A percentile compares a stretch with the other conserved stretches of the same genome.
Evolutionary conservation across 2,113 vertebrate genomes (phyloP).

Genomic region (Anas platyrhynchos): DNA sequence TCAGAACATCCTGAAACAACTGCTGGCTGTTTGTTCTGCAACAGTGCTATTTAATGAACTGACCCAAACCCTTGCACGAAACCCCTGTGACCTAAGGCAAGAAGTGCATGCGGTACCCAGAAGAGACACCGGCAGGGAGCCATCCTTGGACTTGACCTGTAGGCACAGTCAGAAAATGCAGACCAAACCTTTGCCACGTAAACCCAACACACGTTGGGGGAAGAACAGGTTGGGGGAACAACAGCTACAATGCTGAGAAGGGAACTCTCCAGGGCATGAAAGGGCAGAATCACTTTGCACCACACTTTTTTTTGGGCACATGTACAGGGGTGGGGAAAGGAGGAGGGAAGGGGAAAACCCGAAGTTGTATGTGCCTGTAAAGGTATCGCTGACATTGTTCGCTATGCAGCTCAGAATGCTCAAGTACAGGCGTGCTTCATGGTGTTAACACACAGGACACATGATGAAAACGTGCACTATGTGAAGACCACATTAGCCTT

Average conservation of each 20-base stretch:
- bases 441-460: background rate
- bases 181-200: background rate
- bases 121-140: background rate
- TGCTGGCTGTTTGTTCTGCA: background rate
- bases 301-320: background rate
- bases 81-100: background rate
- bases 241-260: background rate
- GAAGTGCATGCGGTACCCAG: background rate
- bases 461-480: no score
- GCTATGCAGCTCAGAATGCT: background rate
- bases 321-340: background rate
- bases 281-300: background rate
- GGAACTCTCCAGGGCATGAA: background rate
- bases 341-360: background rate
- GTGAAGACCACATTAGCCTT: background rate
- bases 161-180: rapidly evolving
- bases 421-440: background rate
- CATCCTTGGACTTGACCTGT: background rate
- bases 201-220: no score
- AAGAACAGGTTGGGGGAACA: background rate
- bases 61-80: background rate
- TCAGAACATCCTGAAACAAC: background rate
- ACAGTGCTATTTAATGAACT: background rate
- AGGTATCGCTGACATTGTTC: background rate
- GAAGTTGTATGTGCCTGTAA: background rate